Evolutionary conservation across 64 coral and sea anemone genomes (phyloP).

Genomic region (Montipora sp.): DNA sequence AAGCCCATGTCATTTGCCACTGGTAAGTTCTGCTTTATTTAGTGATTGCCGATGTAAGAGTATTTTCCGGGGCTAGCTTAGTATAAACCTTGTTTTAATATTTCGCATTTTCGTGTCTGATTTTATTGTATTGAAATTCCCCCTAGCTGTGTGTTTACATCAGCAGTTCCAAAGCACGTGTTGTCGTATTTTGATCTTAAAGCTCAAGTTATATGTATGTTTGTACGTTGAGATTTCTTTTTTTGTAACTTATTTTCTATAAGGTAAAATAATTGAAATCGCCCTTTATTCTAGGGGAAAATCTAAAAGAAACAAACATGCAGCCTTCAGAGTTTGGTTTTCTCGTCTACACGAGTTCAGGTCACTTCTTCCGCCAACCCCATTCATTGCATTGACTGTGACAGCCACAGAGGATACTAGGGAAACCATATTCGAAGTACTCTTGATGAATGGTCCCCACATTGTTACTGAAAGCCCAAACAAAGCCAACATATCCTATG

Average conservation of each 20-base stretch:
- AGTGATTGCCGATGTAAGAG: neutral
- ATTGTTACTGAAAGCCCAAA: constrained; percentile 64
- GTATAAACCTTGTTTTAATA: neutral
- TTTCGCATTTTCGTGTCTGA: too few relatives aligned
- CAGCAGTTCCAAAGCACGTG: neutral
- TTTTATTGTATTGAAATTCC: too few relatives aligned
- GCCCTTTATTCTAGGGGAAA: constrained; percentile 30
- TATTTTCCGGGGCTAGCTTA: neutral
- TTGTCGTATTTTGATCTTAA: neutral
- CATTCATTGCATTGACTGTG: constrained; percentile 58
- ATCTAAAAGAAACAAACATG: constrained; percentile 45
- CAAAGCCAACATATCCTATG: constrained; percentile 70
- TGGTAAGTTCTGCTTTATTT: neutral
- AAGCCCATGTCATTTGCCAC: constrained; percentile 20
- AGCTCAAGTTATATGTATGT: neutral
- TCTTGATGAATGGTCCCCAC: constrained; percentile 34
- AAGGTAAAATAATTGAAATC: neutral
- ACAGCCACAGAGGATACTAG: constrained; percentile 62
- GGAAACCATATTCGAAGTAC: constrained; percentile 49
- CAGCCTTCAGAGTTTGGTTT: constrained; percentile 56
- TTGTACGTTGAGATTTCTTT: neutral
- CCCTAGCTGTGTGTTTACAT: neutral
- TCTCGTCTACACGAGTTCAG: constrained; percentile 49
- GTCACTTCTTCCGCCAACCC: constrained; percentile 12
- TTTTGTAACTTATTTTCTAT: neutral